Conservation (phyloP, 1,140 invertebrate species). For the Helicoverpa armigera region DNA sequence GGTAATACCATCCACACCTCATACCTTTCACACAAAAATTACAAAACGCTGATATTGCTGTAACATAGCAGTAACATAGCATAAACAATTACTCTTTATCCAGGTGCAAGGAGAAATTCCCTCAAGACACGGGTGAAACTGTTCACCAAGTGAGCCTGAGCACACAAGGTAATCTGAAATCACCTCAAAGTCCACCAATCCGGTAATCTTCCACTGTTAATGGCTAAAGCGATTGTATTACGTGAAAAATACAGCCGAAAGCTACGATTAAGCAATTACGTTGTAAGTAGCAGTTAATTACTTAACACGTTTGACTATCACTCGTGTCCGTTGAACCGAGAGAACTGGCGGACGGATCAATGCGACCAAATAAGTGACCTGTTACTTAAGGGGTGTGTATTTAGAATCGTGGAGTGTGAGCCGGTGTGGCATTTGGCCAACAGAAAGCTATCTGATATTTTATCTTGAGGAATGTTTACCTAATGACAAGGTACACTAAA, state of each 20-base stretch:
- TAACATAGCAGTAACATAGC: too few species aligned
- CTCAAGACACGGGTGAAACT: too few species aligned
- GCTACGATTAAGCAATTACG: too few species aligned
- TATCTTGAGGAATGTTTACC: too few species aligned
- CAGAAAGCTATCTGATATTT: too few species aligned
- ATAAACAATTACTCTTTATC: not conserved
- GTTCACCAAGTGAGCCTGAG: not conserved
- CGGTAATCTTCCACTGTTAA: conserved; percentile 45
- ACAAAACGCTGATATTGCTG: too few species aligned
- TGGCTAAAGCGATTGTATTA: conserved; percentile 20
- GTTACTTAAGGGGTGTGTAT: not conserved
- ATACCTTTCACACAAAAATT: too few species aligned
- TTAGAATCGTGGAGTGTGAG: not conserved
- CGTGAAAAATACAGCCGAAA: not conserved
- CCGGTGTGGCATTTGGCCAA: too few species aligned
- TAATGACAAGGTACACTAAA: too few species aligned
- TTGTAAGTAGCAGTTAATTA: conserved; percentile 62
- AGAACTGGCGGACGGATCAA: conserved; percentile 55
- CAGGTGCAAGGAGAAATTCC: not conserved
- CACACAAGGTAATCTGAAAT: not conserved
- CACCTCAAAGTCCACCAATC: not conserved
- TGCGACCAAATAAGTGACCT: conserved; percentile 8
- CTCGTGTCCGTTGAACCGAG: conserved; percentile 58
- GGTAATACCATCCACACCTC: too few species aligned
- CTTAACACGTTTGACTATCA: conserved; percentile 65